Conservation (phyloP, 2,113 vertebrate genomes). For the Procavia capensis region DNA sequence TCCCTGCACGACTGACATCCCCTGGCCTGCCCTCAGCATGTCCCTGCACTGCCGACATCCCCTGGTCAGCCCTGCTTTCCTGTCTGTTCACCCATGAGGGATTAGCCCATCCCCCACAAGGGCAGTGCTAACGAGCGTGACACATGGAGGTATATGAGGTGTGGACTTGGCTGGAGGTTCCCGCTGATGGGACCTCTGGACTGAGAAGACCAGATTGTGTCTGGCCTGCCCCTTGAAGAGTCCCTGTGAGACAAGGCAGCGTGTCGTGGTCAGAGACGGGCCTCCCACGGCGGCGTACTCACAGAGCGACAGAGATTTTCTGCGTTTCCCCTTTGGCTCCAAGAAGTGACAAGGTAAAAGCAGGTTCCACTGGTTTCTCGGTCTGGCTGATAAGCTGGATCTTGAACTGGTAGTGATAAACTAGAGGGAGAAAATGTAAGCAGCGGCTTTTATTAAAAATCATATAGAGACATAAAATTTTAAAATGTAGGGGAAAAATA, state of each 20-base stretch:
- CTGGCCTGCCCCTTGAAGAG: not conserved
- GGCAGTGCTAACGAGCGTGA: rapidly evolving
- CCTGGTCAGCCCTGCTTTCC: not conserved
- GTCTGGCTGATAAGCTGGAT: conserved; percentile 92
- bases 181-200: not conserved
- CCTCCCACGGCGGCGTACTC: conserved; percentile 84
- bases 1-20: not conserved
- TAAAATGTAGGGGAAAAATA: not conserved
- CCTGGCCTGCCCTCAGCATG: too few relatives aligned
- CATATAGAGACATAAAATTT: not conserved
- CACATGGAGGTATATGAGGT: not conserved
- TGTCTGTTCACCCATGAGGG: not conserved
- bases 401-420: conserved; percentile 96
- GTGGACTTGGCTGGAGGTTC: rapidly evolving
- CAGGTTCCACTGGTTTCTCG: conserved; percentile 84
- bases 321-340: conserved; percentile 92
- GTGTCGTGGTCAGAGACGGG: rapidly evolving
- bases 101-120: not conserved
- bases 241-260: not conserved
- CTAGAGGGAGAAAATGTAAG: conserved; percentile 79
- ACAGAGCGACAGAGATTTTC: conserved; percentile 90
- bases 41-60: not conserved
- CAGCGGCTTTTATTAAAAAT: not conserved
- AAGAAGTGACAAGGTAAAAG: conserved; percentile 90
- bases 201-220: not conserved